These are phyloP conservation scores for Enteromius afrohamiltoni DNA, from an alignment of 2,797 vertebrate species.

Conservation along the genomic window DNA sequence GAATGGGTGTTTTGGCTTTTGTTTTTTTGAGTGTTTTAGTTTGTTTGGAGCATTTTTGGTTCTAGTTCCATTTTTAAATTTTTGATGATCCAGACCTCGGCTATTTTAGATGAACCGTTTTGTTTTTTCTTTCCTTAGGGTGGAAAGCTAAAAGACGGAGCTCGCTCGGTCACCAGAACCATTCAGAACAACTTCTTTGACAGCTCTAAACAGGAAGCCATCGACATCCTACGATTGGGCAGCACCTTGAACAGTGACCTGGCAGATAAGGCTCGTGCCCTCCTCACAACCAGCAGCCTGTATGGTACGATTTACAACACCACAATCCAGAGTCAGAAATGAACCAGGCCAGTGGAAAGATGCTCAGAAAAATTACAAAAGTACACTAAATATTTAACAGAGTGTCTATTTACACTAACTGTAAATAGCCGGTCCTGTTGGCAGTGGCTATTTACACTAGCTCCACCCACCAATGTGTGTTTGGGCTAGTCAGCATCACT, in stretches of 20 bases:
- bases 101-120: background rate
- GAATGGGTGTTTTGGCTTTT: background rate
- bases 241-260: constrained; percentile 98
- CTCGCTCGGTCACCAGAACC: constrained; percentile 96
- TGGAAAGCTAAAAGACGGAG: constrained; percentile 98
- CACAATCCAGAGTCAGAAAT: background rate
- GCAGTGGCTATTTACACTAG: too few relatives aligned
- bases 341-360: background rate
- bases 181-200: constrained; percentile 99
- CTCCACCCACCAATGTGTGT: too few relatives aligned
- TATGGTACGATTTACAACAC: constrained; percentile 81
- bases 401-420: too few relatives aligned
- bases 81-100: background rate
- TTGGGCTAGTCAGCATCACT: too few relatives aligned
- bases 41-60: background rate
- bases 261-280: constrained; percentile 96
- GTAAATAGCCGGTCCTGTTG: too few relatives aligned
- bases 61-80: background rate
- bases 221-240: constrained; percentile 95
- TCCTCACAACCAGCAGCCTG: constrained; percentile 96
- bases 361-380: background rate
- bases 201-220: constrained; percentile 98
- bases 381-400: background rate
- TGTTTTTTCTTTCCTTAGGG: constrained; percentile 72
- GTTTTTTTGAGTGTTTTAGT: background rate